Conservation (phyloP, 2,113 vertebrate genomes). For the Marmota monax region DNA sequence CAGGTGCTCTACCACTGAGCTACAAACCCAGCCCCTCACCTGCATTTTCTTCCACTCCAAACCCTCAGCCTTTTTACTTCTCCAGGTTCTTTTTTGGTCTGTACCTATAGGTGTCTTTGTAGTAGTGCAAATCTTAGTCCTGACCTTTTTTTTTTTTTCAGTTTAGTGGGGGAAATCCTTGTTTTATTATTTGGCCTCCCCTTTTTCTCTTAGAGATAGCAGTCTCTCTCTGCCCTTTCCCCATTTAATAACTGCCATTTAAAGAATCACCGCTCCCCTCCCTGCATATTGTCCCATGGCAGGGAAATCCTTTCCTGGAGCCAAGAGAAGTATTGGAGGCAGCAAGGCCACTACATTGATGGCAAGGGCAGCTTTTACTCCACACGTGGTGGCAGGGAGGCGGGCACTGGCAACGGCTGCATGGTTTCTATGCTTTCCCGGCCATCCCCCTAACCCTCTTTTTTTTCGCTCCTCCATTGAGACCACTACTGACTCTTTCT, state of each 20-base stretch:
- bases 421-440: slow-evolving; percentile 45
- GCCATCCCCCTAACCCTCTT: slow-evolving; percentile 78
- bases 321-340: slow-evolving; percentile 55
- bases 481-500: slow-evolving; percentile 52
- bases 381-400: slow-evolving; percentile 77
- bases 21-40: too few species aligned
- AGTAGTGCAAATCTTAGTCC: not conserved
- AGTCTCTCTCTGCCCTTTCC: slow-evolving; percentile 38
- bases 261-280: slow-evolving; percentile 68
- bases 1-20: too few species aligned
- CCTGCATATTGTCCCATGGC: slow-evolving; percentile 65
- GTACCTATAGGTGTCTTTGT: not conserved
- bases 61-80: not conserved
- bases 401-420: slow-evolving; percentile 66
- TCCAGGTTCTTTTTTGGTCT: not conserved
- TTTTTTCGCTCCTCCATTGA: slow-evolving; percentile 87
- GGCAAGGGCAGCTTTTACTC: slow-evolving; percentile 80
- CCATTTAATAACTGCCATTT: slow-evolving; percentile 65
- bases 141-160: not conserved
- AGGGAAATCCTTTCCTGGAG: slow-evolving; percentile 62
- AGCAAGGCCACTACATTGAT: slow-evolving; percentile 64
- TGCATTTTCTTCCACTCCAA: not conserved
- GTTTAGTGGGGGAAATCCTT: slow-evolving; percentile 49
- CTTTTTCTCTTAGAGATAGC: slow-evolving; percentile 47
- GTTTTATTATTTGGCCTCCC: slow-evolving; percentile 66